Percentiles rank a stretch among this genome's conserved stretches.
Conservation (phyloP, 2,797 vertebrate genomes). For the Sebastes nivosus region DNA sequence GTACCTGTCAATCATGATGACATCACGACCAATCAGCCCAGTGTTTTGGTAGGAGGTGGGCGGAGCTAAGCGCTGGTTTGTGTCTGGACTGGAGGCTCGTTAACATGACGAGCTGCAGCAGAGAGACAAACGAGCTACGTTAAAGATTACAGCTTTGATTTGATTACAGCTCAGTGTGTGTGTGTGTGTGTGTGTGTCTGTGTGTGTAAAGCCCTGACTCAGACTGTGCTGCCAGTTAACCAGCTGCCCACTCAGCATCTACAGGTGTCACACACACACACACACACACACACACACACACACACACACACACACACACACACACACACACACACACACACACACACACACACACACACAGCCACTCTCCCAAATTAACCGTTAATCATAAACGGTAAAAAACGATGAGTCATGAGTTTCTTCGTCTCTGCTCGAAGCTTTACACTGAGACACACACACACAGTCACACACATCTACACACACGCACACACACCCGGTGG, state of each 20-base stretch:
- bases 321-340: slow-evolving; percentile 17
- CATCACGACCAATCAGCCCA: neutral
- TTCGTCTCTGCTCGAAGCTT: slow-evolving; percentile 11
- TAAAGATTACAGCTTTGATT: slow-evolving; percentile 36
- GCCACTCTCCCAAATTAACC: slow-evolving; percentile 71
- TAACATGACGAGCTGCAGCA: slow-evolving; percentile 17
- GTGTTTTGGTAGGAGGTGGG: neutral
- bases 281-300: slow-evolving; percentile 7
- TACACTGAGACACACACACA: neutral
- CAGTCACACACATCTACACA: neutral
- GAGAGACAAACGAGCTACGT: slow-evolving; percentile 44
- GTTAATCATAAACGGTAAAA: slow-evolving; percentile 66
- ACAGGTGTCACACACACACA: slow-evolving; percentile 41
- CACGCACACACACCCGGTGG: neutral
- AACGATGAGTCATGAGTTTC: slow-evolving; percentile 54
- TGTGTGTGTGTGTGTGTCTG: slow-evolving; percentile 23
- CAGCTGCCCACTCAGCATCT: slow-evolving; percentile 53
- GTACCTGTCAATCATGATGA: slow-evolving; percentile 5
- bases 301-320: slow-evolving; percentile 6
- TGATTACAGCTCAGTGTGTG: neutral
- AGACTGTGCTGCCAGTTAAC: slow-evolving; percentile 48
- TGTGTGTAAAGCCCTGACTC: slow-evolving; percentile 49
- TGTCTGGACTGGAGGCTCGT: neutral
- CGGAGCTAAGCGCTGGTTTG: neutral
- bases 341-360: slow-evolving; percentile 4